These are phyloP conservation scores for Myiotriccus ornatus DNA, from an alignment of 2,797 vertebrate genomes.

Conservation along the genomic window DNA sequence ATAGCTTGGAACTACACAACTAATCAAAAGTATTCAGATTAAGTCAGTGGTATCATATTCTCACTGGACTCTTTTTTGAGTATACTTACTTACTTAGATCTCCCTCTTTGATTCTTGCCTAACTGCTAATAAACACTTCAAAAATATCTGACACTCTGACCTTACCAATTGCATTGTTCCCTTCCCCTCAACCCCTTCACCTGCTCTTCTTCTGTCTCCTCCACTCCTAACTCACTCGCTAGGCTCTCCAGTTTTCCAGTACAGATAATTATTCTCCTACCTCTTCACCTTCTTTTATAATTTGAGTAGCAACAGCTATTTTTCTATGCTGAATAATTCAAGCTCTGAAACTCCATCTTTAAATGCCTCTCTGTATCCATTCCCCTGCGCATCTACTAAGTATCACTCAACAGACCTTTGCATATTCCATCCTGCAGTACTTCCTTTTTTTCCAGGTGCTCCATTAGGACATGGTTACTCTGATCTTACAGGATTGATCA, in stretches of 20 bases:
- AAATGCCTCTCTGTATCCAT: not conserved
- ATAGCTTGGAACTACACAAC: not conserved
- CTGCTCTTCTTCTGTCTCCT: not conserved
- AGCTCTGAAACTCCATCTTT: not conserved
- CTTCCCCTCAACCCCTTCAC: not conserved
- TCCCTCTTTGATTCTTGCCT: not conserved
- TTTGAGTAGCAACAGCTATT: not conserved
- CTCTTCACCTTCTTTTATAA: not conserved
- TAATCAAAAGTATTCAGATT: not conserved
- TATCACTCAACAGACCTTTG: not conserved
- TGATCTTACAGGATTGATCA: not conserved
- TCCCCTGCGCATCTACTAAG: not conserved
- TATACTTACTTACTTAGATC: not conserved
- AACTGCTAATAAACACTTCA: not conserved
- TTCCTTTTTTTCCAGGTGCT: not conserved
- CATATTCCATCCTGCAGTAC: not conserved
- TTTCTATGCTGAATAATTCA: conserved; percentile 8
- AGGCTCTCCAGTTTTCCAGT: not conserved
- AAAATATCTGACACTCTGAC: not conserved
- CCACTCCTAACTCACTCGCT: not conserved
- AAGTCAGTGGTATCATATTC: not conserved
- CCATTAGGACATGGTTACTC: not conserved
- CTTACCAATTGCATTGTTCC: not conserved
- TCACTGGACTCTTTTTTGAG: not conserved
- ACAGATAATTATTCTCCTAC: not conserved